Conservation (phyloP, 2,888 invertebrate species). For the Meganola albula region DNA sequence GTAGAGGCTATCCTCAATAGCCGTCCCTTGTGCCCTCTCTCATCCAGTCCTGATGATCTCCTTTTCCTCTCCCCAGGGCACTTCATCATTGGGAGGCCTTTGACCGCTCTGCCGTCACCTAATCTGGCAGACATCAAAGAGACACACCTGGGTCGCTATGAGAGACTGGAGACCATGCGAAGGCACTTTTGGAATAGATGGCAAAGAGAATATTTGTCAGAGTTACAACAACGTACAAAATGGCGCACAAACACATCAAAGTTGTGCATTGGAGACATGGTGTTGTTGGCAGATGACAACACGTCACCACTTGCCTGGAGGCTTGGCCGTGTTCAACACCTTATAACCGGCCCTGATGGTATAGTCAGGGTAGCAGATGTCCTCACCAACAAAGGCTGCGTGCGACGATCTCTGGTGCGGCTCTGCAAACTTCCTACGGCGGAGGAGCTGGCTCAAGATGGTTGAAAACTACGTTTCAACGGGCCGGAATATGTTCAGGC, state of each 20-base stretch:
- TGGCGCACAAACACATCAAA: background rate
- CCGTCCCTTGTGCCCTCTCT: background rate
- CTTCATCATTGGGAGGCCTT: background rate
- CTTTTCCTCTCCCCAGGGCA: too few relatives aligned
- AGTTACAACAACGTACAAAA: background rate
- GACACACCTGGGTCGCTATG: background rate
- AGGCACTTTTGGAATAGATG: background rate
- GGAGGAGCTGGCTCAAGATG: too few relatives aligned
- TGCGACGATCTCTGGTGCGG: too few relatives aligned
- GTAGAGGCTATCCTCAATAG: slow-evolving; percentile 1
- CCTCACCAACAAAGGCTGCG: too few relatives aligned
- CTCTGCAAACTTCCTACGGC: too few relatives aligned
- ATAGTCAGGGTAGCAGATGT: too few relatives aligned
- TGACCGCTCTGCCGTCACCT: background rate
- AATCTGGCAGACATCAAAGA: background rate
- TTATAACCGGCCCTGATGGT: too few relatives aligned
- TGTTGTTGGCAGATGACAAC: background rate
- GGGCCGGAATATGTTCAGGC: too few relatives aligned
- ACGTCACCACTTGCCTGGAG: background rate
- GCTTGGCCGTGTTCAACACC: too few relatives aligned
- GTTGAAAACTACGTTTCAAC: too few relatives aligned
- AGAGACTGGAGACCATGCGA: background rate
- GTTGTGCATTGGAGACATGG: background rate
- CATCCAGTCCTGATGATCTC: background rate
- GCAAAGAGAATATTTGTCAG: background rate